Evolutionary conservation across 2,797 vertebrate species (phyloP).

Genomic region (Rhinophrynus dorsalis): DNA sequence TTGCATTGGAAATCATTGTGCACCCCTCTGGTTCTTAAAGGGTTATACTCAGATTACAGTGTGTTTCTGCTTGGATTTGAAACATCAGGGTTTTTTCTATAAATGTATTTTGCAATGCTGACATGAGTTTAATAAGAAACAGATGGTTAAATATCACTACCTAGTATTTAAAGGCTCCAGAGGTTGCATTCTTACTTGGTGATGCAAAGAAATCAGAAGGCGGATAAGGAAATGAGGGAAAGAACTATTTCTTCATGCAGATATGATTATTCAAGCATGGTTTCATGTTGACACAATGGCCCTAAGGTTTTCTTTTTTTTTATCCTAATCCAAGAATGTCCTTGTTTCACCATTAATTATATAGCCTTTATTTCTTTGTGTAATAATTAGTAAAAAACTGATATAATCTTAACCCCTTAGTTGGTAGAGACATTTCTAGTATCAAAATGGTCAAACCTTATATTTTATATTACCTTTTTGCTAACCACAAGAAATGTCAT

Average conservation of each 20-base stretch:
- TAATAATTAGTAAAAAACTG: too few species aligned
- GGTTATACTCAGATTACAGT: too few species aligned
- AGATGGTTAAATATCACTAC: neutral
- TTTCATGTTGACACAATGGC: slow-evolving; percentile 5
- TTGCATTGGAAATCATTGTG: too few species aligned
- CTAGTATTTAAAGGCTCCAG: slow-evolving; percentile 11
- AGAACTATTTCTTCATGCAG: neutral
- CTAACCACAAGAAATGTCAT: too few species aligned
- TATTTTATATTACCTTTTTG: too few species aligned
- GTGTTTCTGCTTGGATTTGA: neutral
- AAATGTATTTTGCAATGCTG: too few species aligned
- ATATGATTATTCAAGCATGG: slow-evolving; percentile 28
- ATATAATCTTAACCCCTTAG: too few species aligned
- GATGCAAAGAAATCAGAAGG: neutral
- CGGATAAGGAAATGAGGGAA: slow-evolving; percentile 37
- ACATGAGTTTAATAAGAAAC: neutral
- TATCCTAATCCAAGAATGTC: neutral
- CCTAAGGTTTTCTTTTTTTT: slow-evolving; percentile 2
- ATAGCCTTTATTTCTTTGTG: too few species aligned
- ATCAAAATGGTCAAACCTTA: too few species aligned
- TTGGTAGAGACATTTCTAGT: too few species aligned
- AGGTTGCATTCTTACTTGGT: slow-evolving; percentile 17
- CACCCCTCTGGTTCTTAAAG: too few species aligned
- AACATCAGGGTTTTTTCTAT: too few species aligned
- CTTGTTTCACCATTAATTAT: neutral